Percentiles rank a stretch among this genome's conserved stretches.
Conservation (phyloP, 2,113 vertebrate species). For the Burhinus bistriatus region DNA sequence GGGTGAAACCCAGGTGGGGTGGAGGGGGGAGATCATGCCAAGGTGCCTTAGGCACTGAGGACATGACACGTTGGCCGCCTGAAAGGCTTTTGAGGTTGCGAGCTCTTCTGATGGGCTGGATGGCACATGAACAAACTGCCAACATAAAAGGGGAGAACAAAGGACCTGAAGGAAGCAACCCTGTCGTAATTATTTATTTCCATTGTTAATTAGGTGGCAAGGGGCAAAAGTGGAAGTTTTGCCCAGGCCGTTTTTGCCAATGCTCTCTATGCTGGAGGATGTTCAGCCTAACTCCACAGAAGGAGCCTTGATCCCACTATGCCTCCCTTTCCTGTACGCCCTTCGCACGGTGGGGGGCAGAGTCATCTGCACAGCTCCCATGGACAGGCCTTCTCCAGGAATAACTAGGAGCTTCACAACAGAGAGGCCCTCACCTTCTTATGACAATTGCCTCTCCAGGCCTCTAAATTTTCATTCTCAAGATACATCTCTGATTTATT, state of each 20-base stretch:
- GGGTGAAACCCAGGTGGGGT: not conserved
- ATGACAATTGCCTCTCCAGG: not conserved
- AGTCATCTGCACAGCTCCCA: not conserved
- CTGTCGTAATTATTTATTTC: not conserved
- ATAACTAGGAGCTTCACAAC: not conserved
- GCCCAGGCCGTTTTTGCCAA: not conserved
- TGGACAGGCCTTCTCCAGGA: not conserved
- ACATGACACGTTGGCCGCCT: not conserved
- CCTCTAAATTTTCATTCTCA: not conserved
- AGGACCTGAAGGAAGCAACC: not conserved
- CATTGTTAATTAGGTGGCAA: not conserved
- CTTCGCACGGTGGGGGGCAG: rapidly evolving
- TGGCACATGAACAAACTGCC: not conserved
- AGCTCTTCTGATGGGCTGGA: not conserved
- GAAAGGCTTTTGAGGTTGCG: not conserved
- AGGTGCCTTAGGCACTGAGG: not conserved
- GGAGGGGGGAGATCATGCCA: not conserved
- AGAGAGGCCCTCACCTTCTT: not conserved
- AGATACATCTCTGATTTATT: not conserved
- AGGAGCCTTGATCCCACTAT: not conserved
- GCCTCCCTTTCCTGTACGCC: not conserved
- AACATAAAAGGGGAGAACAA: not conserved
- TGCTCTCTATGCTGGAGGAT: not conserved
- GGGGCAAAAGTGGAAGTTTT: not conserved
- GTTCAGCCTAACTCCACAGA: rapidly evolving